Evolutionary conservation across 2,797 vertebrate genomes (phyloP).

Genomic region (Moxostoma hubbsi): DNA sequence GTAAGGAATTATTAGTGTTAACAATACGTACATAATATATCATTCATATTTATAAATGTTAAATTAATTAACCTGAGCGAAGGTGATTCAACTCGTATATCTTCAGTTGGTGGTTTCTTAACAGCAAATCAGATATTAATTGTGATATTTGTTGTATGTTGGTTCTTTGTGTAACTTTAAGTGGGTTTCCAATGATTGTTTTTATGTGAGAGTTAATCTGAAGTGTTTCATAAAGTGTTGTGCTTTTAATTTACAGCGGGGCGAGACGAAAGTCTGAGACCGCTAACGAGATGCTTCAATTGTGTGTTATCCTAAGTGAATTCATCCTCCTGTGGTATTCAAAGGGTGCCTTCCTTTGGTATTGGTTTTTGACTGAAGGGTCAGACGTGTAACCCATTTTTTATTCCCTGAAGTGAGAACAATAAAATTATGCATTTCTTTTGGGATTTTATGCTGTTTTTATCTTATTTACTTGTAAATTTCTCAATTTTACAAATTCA

Average conservation of each 20-base stretch:
- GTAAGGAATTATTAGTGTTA: too few relatives aligned
- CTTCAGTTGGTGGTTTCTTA: background rate
- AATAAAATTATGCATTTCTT: too few relatives aligned
- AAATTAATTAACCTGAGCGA: too few relatives aligned
- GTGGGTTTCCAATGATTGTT: background rate
- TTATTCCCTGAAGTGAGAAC: too few relatives aligned
- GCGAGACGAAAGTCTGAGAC: background rate
- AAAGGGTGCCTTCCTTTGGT: too few relatives aligned
- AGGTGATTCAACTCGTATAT: background rate
- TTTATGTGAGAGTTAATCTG: conserved; percentile 1
- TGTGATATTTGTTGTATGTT: background rate
- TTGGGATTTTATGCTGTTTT: too few relatives aligned
- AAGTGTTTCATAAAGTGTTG: background rate
- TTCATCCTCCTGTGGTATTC: background rate
- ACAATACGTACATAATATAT: too few relatives aligned
- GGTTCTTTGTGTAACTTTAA: conserved; percentile 5
- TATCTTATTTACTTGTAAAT: too few relatives aligned
- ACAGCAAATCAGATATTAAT: background rate
- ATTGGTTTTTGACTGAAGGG: too few relatives aligned
- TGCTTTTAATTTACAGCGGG: background rate
- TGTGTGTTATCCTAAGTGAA: background rate
- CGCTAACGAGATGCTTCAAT: background rate
- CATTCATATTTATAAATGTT: too few relatives aligned
- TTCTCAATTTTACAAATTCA: too few relatives aligned
- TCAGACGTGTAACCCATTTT: too few relatives aligned